Percentiles rank a stretch among this genome's conserved stretches.
Evolutionary conservation across 2,888 invertebrate species (phyloP).

Genomic region (Micropterix aruncella): DNA sequence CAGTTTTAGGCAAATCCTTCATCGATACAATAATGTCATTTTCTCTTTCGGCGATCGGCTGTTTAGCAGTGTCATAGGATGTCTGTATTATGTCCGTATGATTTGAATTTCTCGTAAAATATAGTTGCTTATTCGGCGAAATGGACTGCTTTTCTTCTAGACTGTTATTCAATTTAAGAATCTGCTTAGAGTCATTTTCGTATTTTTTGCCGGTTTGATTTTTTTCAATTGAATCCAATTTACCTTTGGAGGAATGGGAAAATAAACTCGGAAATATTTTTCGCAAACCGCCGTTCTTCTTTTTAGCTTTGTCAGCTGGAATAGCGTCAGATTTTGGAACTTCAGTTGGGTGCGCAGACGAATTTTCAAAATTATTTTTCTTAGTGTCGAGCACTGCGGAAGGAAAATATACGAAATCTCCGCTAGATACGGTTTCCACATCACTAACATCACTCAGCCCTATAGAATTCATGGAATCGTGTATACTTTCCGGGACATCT

Average conservation of each 20-base stretch:
- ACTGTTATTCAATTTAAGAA: too few species aligned
- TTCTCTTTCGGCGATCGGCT: too few species aligned
- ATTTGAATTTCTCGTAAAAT: too few species aligned
- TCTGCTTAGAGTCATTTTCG: too few species aligned
- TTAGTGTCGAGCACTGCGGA: not conserved
- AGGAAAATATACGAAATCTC: not conserved
- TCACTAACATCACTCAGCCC: not conserved
- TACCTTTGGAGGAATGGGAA: conserved; percentile 1
- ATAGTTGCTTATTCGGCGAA: too few species aligned
- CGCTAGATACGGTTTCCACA: not conserved
- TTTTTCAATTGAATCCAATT: not conserved
- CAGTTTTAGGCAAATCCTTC: too few species aligned
- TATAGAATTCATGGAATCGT: not conserved
- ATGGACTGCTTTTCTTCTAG: too few species aligned
- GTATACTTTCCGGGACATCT: not conserved
- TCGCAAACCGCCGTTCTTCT: not conserved
- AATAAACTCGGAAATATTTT: not conserved
- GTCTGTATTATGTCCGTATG: too few species aligned
- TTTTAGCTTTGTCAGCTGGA: not conserved
- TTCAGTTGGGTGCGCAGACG: not conserved
- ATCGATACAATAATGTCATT: too few species aligned
- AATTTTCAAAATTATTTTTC: too few species aligned
- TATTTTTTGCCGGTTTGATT: not conserved
- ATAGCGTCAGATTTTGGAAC: not conserved
- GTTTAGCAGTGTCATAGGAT: too few species aligned